Percentiles rank a stretch among this genome's conserved stretches.
These are phyloP conservation scores for Himalopsyche anomala DNA, from an alignment of 2,888 invertebrate species.

Conservation along the genomic window DNA sequence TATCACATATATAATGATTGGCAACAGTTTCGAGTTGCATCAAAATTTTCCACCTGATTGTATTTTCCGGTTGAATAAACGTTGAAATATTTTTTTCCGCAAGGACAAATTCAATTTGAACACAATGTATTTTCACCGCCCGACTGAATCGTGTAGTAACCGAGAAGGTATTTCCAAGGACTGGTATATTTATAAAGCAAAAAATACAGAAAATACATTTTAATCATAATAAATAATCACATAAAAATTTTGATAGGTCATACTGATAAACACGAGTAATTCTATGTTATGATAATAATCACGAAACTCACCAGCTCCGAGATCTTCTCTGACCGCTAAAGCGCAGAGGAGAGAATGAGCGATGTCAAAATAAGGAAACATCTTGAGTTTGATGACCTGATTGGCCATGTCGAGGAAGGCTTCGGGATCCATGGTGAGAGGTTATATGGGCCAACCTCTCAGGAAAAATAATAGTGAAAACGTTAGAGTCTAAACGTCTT, in stretches of 20 bases:
- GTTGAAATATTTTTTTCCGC: conserved; percentile 21
- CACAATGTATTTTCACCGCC: conserved; percentile 26
- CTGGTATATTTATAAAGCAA: conserved; percentile 37
- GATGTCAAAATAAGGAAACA: conserved; percentile 99
- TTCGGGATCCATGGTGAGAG: conserved; percentile 91
- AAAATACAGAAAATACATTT: neutral
- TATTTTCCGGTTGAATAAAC: conserved; percentile 25
- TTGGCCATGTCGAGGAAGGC: conserved; percentile 98
- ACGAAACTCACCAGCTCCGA: conserved; percentile 86
- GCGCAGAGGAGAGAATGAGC: conserved; percentile 97
- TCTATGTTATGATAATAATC: conserved; percentile 25
- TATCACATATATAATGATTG: neutral
- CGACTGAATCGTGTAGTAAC: conserved; percentile 15
- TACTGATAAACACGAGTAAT: conserved; percentile 13
- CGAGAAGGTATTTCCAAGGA: conserved; percentile 44
- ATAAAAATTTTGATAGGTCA: conserved; percentile 29
- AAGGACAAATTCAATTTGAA: conserved; percentile 32
- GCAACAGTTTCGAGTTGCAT: neutral
- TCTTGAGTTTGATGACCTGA: conserved; percentile 98
- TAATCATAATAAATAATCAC: neutral
- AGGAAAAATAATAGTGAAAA: conserved; percentile 57
- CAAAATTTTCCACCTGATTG: conserved; percentile 27
- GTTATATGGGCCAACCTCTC: conserved; percentile 66
- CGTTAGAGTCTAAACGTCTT: conserved; percentile 55
- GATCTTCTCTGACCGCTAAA: conserved; percentile 95